Evolutionary conservation across 2,888 invertebrate species (phyloP).

Genomic region (Ormyrus pomaceus): DNA sequence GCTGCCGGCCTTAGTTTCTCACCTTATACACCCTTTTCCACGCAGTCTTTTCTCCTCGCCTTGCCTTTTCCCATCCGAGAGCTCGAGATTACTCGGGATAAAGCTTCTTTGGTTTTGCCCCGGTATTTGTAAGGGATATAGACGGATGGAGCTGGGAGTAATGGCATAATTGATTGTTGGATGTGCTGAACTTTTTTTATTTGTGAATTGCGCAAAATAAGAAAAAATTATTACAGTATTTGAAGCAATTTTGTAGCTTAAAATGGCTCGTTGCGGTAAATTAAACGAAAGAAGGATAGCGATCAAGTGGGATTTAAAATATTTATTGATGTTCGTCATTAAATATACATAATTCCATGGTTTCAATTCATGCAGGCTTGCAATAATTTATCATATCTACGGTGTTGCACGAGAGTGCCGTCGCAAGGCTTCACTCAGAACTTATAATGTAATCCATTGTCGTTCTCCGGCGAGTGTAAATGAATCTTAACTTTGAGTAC

Average conservation of each 20-base stretch:
- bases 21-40: too few species aligned
- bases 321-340: conserved; percentile 42
- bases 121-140: not conserved
- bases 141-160: not conserved
- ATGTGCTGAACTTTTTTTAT: not conserved
- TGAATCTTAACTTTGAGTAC: conserved; percentile 18
- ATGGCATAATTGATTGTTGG: not conserved
- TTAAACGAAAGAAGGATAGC: too few species aligned
- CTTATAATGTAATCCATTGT: conserved; percentile 15
- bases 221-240: not conserved
- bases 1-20: not conserved
- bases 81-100: conserved; percentile 18
- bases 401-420: conserved; percentile 7
- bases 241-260: not conserved
- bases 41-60: not conserved
- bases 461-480: not conserved
- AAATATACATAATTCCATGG: conserved; percentile 37
- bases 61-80: not conserved
- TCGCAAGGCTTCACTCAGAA: conserved; percentile 10
- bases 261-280: too few species aligned
- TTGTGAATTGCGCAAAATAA: too few species aligned
- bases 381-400: conserved; percentile 24
- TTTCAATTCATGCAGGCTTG: conserved; percentile 28
- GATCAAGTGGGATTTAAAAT: conserved; percentile 31
- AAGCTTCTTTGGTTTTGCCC: conserved; percentile 6